Evolutionary conservation across 1,140 invertebrate genomes (phyloP), one percentile per base, ranked within the genome.

Genomic region (Sarcophaga peregrina): DNA sequence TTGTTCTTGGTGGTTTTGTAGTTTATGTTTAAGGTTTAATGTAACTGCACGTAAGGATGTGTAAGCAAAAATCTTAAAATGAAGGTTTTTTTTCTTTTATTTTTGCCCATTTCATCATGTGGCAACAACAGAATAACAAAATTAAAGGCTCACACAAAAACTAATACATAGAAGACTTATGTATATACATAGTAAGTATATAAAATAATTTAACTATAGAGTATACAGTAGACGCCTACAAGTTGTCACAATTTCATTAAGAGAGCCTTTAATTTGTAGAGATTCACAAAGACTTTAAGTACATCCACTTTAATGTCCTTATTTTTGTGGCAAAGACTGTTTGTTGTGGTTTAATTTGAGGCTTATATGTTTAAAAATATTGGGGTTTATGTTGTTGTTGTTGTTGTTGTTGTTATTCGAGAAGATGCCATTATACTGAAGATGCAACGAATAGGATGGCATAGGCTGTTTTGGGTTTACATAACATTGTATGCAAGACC

Each of bases 31-130:
- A 68, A 10, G 9, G 10, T 75, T 17, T 76, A 76, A 76, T 76
- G 46, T 48, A 76, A 15, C n/a, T 9, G n/a, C 74, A 76, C 74
- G 47, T 15, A 76, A 15, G 47, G 15, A 76, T 48, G 62, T 68
- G 62, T 68, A 68, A 76, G 45, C 45, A 76, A 76, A 76, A 76
- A 48, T 76, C 74, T 76, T 76, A 47, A 20, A 76, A 76, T 50
- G 74, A 48, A 10, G 10, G 4, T 37, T 37, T 37, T 37, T 37
- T 37, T 37, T 37, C 4, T 4, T 37, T 37, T 37, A 37, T 37
- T 37, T 37, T 37, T 37, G 1, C 25, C 4, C 74, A 76, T 76
- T 76, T 76, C 48, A 76, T 76, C 74, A 76, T 76, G 74, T 76
- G 74, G 74, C 47, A 76, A 25, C 45, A 46, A 46, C 46, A 48